Base-by-base conservation (phyloP, 1,140 invertebrate species). In the Augochlora pura region DNA sequence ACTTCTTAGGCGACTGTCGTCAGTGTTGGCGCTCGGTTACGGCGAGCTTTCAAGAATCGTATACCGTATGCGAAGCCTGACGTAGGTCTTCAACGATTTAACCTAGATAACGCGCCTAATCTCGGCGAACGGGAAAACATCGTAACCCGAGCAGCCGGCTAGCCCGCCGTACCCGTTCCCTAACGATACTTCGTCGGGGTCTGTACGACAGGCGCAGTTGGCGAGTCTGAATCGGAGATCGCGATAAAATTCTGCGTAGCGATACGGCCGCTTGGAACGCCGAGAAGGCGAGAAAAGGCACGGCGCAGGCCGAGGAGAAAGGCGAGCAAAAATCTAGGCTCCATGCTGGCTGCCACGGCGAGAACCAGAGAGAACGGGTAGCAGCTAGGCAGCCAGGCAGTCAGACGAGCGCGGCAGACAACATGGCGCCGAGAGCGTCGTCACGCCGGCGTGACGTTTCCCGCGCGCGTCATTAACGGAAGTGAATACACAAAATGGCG, bases 401-500 rank as follows among this genome's bases (percentile, higher is more conserved):
- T 77, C 86, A 88, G 88, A 90, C 90, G 82, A 83, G 76, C 86
- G 81, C 73, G 82, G 88, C 88, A 93, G 92, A 93, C 91, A 93
- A 93, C 87, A 92, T 93, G 92, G 91, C 91, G 91, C 92, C 92
- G 91, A 82, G 83, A 75, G 81, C 83, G 86, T 86, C 88, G 86
- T 89, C 87, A 87, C 78, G 84, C 88, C 84, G 86, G 82, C 86
- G 88, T 92, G 90, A 91, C 90, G 90, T 92, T 91, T 89, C 87
- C 88, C 88, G 88, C 86, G 88, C 91, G 88, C 91, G 89, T 90
- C 90, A 91, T 90, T 89, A 89, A 90, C 91, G 91, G 90, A 92
- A 91, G 91, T 91, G 89, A 89, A 88, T 75, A 84, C 86, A 90
- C 91, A 93, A 92, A 84, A 92, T 92, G 91, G 91, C 91, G 90